Percentiles rank a stretch among this genome's conserved stretches.
Conservation (phyloP, 2,113 vertebrate species). For the Paraplagusia blochii region DNA sequence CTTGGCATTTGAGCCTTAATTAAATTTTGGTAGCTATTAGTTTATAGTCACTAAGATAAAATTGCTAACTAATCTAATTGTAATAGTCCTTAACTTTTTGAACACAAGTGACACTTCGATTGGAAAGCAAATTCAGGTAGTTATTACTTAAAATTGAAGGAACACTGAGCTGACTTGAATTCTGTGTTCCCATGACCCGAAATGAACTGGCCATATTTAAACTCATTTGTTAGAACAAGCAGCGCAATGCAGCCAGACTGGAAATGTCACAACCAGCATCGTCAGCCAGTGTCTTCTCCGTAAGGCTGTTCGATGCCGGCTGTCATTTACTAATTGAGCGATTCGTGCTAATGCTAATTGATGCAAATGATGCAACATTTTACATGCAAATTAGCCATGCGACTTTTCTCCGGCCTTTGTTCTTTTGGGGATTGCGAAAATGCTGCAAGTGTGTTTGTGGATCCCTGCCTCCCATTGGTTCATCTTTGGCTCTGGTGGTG, state of each 20-base stretch:
- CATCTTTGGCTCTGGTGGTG: constrained; percentile 11
- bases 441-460: constrained; percentile 14
- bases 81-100: no score
- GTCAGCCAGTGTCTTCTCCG: constrained; percentile 6
- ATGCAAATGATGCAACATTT: constrained; percentile 50
- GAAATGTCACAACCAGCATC: constrained; percentile 15
- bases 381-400: constrained; percentile 64
- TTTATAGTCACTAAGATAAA: no score
- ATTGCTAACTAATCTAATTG: no score
- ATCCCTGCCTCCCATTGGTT: constrained; percentile 6
- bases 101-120: no score
- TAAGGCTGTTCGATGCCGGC: constrained; percentile 4
- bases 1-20: no score
- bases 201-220: constrained; percentile 22
- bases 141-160: no score
- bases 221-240: not conserved
- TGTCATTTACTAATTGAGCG: constrained; percentile 37
- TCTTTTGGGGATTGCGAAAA: constrained; percentile 12
- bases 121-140: no score
- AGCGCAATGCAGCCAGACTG: constrained; percentile 11
- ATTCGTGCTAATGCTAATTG: constrained; percentile 48
- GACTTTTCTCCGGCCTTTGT: constrained; percentile 33
- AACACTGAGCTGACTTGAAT: not conserved
- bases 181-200: constrained; percentile 29
- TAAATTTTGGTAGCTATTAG: no score